phyloP scores from a whole-genome alignment of 2,888 invertebrate genomes.

The Lutraria lutraria region DNA sequence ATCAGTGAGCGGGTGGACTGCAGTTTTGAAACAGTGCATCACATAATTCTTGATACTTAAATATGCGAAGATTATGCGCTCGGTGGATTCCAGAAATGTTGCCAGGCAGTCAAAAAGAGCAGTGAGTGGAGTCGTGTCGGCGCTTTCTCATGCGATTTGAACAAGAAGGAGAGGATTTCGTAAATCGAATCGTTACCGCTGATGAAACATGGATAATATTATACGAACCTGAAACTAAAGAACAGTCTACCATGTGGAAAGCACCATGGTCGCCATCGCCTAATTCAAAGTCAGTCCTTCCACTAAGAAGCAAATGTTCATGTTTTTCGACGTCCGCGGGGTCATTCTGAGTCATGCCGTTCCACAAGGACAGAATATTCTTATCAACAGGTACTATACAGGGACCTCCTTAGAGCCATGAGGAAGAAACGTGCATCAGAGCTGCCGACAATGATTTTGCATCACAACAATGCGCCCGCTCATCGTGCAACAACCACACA shows the following conservation, averaged over 20 bases:
- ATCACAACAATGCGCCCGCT: not conserved
- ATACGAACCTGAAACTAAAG: constrained; percentile 49
- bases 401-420: not conserved
- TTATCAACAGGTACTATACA: not conserved
- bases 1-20: too few species aligned
- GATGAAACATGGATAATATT: constrained; percentile 49
- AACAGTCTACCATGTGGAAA: constrained; percentile 41
- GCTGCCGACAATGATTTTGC: not conserved
- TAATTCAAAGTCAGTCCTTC: constrained; percentile 21
- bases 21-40: too few species aligned
- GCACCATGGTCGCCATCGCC: constrained; percentile 38
- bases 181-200: constrained; percentile 35
- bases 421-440: not conserved
- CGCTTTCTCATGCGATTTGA: not conserved
- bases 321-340: constrained; percentile 19
- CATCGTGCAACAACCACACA: too few species aligned
- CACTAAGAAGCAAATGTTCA: not conserved
- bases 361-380: not conserved
- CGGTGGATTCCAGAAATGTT: too few species aligned
- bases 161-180: not conserved
- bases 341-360: constrained; percentile 17
- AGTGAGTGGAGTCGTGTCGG: too few species aligned
- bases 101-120: too few species aligned
- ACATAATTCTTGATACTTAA: too few species aligned
- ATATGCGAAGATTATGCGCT: too few species aligned